Percentiles rank a stretch among this genome's conserved stretches.
Conservation (phyloP, 2,113 vertebrate genomes). For the Prunella fulvescens region DNA sequence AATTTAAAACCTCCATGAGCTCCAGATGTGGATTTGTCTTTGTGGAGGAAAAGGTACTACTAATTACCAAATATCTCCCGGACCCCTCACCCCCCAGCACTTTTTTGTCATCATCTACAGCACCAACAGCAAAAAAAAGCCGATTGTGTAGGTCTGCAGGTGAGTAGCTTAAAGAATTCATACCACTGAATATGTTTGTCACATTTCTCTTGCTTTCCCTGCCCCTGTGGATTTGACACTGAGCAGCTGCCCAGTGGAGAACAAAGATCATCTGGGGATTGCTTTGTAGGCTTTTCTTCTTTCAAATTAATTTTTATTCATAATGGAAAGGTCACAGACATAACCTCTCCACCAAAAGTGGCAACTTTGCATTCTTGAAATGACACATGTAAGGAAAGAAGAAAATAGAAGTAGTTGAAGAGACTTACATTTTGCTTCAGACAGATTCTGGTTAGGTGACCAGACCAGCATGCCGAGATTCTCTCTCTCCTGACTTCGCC, state of each 20-base stretch:
- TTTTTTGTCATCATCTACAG: neutral
- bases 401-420: neutral
- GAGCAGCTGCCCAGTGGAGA: neutral
- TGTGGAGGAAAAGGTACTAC: neutral
- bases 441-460: conserved; percentile 89
- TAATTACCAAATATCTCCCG: neutral
- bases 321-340: neutral
- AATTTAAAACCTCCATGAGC: neutral
- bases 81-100: neutral
- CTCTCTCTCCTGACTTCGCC: conserved; percentile 86
- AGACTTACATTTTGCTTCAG: conserved; percentile 91
- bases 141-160: neutral
- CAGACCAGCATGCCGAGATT: conserved; percentile 96
- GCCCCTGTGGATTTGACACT: fast-evolving
- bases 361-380: neutral
- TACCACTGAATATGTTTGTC: neutral
- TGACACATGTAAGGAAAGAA: neutral
- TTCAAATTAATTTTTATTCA: neutral
- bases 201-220: neutral
- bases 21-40: neutral
- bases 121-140: neutral
- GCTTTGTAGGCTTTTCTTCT: neutral
- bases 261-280: neutral
- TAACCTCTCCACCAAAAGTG: neutral
- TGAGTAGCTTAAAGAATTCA: neutral